A percentile compares a stretch with the other conserved stretches of the same genome.
phyloP scores from a whole-genome alignment of 2,888 invertebrate species.

The Euphydryas editha region DNA sequence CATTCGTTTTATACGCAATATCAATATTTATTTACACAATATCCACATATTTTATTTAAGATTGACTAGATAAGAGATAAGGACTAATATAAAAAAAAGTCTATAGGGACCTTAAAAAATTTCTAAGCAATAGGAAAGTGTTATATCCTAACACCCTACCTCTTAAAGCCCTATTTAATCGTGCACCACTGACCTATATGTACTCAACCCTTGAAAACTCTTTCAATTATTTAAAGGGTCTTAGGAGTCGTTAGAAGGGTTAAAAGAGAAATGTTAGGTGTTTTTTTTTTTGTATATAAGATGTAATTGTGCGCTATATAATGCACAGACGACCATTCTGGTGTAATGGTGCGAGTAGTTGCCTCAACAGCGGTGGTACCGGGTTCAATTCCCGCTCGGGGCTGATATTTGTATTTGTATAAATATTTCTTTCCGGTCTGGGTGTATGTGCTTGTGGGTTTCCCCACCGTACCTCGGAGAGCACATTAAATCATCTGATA shows the following conservation, averaged over 20 bases:
- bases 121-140: conserved; percentile 49
- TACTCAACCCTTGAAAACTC: conserved; percentile 63
- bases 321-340: background rate
- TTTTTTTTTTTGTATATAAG: background rate
- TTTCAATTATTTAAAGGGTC: conserved; percentile 80
- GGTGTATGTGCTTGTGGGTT: no score
- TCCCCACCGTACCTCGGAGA: no score
- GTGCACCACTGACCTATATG: conserved; percentile 72
- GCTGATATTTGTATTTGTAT: no score
- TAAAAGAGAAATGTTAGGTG: conserved; percentile 18
- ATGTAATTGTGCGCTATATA: background rate
- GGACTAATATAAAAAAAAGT: background rate
- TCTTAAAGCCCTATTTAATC: conserved; percentile 55
- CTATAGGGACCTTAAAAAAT: conserved; percentile 4
- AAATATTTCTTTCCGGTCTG: no score
- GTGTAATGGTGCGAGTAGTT: no score
- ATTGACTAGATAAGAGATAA: no score
- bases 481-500: no score
- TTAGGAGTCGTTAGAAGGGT: conserved; percentile 31
- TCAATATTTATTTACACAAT: no score
- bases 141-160: conserved; percentile 60
- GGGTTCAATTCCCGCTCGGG: no score
- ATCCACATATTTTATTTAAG: no score
- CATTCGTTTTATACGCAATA: no score
- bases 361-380: no score